Base-by-base conservation (phyloP, 1,140 invertebrate species). In the Neodiprion fabricii region DNA sequence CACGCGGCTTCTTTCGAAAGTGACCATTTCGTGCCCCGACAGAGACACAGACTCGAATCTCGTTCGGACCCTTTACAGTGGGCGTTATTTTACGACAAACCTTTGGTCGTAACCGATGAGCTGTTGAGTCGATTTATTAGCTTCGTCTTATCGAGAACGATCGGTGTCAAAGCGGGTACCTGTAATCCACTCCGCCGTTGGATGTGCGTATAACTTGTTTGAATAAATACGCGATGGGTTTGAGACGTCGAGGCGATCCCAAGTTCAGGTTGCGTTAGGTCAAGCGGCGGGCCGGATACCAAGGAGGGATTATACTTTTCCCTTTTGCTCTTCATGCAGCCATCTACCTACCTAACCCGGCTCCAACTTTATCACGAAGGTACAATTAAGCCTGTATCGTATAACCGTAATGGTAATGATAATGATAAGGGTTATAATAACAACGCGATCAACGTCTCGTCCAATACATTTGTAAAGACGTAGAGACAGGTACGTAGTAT, bases 371-470 rank as follows among this genome's bases (percentile, higher is more conserved):
- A 61, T 61, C 53, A 61, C 53, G 53, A 61, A 61, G 53, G 53
- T 61, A 17, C 53, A 61, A 61, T 61, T 61, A 61, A 61, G 53
- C 53, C 53, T 61, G 53, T 61, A 61, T 61, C 53, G 53, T 61
- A 40, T 40, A 61, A 61, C 53, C 53, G 53, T 61, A 61, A 61
- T 61, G 53, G n/a, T 61, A 61, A 61, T 61, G 53, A 9, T 61
- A 61, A 61, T 61, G 11, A 61, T 61, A 61, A 61, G n/a, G 53
- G n/a, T 61, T 12, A 61, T 61, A 61, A 61, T 61, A 61, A 61
- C 53, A 61, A 61, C 53, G 53, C 53, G 53, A 61, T 61, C 53
- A 61, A 61, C 53, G 53, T 61, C 53, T 61, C 8, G 53, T 61
- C n/a, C 53, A 17, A 61, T 61, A 14, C 53, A 12, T 61, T 9